Conservation (phyloP, 2,888 invertebrate genomes). For the Sepiola atlantica region DNA sequence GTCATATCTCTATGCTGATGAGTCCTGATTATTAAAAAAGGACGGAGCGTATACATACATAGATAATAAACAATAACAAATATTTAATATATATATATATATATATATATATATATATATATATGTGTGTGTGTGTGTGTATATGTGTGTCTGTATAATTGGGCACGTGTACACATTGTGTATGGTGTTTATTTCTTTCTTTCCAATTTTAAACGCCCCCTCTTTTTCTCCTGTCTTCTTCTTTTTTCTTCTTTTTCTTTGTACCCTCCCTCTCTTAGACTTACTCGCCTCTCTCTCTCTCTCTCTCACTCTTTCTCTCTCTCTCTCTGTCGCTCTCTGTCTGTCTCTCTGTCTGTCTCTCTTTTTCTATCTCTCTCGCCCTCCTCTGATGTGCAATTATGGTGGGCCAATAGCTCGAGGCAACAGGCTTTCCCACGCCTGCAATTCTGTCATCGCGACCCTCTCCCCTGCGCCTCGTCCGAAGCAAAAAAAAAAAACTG, state of each 20-base stretch:
- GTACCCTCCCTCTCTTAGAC: too few species aligned
- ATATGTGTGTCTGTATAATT: not conserved
- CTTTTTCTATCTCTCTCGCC: not conserved
- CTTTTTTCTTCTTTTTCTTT: too few species aligned
- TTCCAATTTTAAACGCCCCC: not conserved
- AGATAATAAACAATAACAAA: too few species aligned
- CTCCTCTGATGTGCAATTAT: not conserved
- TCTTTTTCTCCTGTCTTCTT: not conserved
- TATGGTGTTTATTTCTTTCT: not conserved
- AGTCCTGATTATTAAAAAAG: too few species aligned
- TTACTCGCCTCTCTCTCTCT: not conserved
- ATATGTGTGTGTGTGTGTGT: not conserved
- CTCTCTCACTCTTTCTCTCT: not conserved
- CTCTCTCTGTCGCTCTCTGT: not conserved
- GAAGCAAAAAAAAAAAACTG: too few species aligned
- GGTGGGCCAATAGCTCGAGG: not conserved
- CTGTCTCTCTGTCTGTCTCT: not conserved
- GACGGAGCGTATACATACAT: too few species aligned
- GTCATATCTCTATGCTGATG: too few species aligned
- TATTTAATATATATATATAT: not conserved
- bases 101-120: not conserved
- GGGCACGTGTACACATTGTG: not conserved
- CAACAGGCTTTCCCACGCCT: conserved; percentile 32
- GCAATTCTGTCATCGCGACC: not conserved
- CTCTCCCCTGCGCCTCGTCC: not conserved